Evolutionary conservation across 1,140 invertebrate species (phyloP).

Genomic region (Euschistus heros): DNA sequence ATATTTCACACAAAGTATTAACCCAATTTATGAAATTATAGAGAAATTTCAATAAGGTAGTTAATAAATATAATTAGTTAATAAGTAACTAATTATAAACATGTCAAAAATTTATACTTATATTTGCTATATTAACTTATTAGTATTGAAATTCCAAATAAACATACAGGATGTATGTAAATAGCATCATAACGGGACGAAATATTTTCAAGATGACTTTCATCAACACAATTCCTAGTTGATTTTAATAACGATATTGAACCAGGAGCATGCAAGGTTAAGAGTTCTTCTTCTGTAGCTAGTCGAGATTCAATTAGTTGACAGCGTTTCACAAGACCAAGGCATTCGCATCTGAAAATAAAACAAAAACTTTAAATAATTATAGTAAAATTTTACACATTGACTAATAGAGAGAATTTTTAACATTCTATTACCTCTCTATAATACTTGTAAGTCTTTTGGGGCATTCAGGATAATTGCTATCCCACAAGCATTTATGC

Average conservation of each 20-base stretch:
- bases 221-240: constrained; percentile 46
- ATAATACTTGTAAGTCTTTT: constrained; percentile 57
- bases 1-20: too few relatives aligned
- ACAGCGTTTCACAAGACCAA: constrained; percentile 61
- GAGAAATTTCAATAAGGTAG: too few relatives aligned
- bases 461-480: constrained; percentile 69
- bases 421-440: constrained; percentile 42
- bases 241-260: constrained; percentile 52
- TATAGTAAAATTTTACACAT: neutral
- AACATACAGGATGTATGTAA: constrained; percentile 71
- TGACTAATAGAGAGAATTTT: neutral
- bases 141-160: neutral
- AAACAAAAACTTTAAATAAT: constrained; percentile 12
- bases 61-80: too few relatives aligned
- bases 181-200: constrained; percentile 73
- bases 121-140: neutral
- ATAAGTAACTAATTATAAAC: too few relatives aligned
- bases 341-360: constrained; percentile 54
- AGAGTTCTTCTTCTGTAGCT: constrained; percentile 61
- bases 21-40: too few relatives aligned
- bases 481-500: constrained; percentile 74
- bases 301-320: constrained; percentile 43
- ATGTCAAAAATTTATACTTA: too few relatives aligned
- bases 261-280: constrained; percentile 50
- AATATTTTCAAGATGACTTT: constrained; percentile 52